Conservation (phyloP, 2,888 invertebrate species). For the Nomada lathburiana region DNA sequence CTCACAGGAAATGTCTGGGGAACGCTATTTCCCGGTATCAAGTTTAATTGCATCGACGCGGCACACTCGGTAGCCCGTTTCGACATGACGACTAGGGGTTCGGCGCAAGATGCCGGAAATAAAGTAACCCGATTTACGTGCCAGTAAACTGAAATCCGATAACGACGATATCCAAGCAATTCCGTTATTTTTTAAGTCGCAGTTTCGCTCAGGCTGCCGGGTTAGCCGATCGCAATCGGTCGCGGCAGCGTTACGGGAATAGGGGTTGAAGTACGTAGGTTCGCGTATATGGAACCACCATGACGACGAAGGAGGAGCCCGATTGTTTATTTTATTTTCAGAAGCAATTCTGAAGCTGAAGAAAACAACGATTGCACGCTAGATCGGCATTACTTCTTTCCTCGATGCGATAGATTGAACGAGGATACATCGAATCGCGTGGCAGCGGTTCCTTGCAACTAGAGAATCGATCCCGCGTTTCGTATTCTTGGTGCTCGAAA, state of each 20-base stretch:
- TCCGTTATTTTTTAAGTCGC: constrained; percentile 52
- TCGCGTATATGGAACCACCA: constrained; percentile 19
- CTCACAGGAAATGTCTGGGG: constrained; percentile 10
- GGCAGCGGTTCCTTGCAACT: background rate
- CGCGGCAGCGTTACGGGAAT: background rate
- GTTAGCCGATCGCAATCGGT: constrained; percentile 39
- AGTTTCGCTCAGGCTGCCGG: background rate
- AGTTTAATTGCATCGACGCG: constrained; percentile 52
- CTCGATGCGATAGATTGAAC: constrained; percentile 23
- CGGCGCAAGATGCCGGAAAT: constrained; percentile 48
- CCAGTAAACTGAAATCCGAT: constrained; percentile 59
- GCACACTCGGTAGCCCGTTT: constrained; percentile 9
- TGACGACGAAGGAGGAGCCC: constrained; percentile 16
- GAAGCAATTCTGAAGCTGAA: background rate
- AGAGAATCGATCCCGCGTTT: background rate
- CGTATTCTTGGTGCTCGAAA: background rate
- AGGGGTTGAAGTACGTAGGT: background rate
- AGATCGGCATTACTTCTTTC: constrained; percentile 29
- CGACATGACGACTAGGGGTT: background rate
- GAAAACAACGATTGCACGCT: constrained; percentile 7
- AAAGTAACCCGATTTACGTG: constrained; percentile 64
- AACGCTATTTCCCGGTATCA: constrained; percentile 41
- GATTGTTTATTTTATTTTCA: background rate
- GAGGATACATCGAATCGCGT: constrained; percentile 1
- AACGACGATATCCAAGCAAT: constrained; percentile 51